Conservation (phyloP, 2,113 vertebrate genomes). For the Bambusicola thoracicus region DNA sequence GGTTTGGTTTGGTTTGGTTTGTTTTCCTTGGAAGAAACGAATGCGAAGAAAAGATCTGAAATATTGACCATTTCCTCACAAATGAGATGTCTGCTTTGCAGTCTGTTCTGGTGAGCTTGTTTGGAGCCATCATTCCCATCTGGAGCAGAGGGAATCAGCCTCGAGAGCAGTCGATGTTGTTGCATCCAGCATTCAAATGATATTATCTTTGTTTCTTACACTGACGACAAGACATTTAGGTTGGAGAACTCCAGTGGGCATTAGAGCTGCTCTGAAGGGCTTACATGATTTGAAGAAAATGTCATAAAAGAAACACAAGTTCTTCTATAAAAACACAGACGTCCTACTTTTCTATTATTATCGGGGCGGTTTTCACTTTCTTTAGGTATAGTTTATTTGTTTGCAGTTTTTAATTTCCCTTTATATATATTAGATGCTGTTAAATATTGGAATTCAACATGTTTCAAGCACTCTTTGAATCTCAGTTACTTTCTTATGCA, state of each 20-base stretch:
- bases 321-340: constrained; percentile 16
- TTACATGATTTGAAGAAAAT: constrained; percentile 51
- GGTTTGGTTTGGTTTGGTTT: not conserved
- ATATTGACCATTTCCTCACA: not conserved
- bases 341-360: constrained; percentile 36
- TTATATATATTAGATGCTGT: not conserved
- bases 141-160: not conserved
- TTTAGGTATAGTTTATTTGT: not conserved
- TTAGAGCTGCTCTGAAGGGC: constrained; percentile 48
- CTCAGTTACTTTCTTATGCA: not conserved
- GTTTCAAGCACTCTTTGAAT: not conserved
- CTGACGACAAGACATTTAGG: constrained; percentile 15
- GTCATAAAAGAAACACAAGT: constrained; percentile 45
- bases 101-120: not conserved
- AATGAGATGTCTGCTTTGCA: not conserved
- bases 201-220: constrained; percentile 46
- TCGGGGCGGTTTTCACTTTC: not conserved
- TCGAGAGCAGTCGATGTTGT: not conserved
- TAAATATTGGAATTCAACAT: not conserved
- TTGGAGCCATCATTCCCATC: not conserved
- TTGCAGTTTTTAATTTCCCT: not conserved
- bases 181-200: constrained; percentile 41
- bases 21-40: constrained; percentile 20
- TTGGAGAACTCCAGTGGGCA: constrained; percentile 62
- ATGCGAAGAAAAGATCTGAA: not conserved